Conservation (phyloP, 2,113 vertebrate genomes). For the Microtus montanus region DNA sequence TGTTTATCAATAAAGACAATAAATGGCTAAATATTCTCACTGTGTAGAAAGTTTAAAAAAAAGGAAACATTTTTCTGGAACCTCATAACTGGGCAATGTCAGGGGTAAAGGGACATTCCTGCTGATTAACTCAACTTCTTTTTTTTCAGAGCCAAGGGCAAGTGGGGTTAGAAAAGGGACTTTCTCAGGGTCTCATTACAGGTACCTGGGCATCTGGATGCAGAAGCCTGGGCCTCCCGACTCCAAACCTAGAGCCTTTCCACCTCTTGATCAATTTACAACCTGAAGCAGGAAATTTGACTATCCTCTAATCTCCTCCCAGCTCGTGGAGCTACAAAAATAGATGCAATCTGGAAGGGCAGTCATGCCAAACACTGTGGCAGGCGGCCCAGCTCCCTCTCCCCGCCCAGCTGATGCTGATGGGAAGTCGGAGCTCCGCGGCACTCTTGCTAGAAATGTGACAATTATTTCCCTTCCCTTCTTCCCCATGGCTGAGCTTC, state of each 20-base stretch:
- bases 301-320: slow-evolving; percentile 87
- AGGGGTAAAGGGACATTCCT: not conserved
- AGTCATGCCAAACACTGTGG: slow-evolving; percentile 87
- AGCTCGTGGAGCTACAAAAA: slow-evolving; percentile 86
- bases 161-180: not conserved
- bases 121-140: not conserved
- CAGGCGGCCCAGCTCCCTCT: slow-evolving; percentile 85
- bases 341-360: slow-evolving; percentile 88
- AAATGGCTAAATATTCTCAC: not conserved
- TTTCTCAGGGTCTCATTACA: not conserved
- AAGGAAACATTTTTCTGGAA: slow-evolving; percentile 31
- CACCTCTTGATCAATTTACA: slow-evolving; percentile 84
- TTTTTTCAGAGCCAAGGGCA: not conserved
- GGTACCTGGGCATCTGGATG: slow-evolving; percentile 27
- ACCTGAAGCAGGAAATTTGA: slow-evolving; percentile 86
- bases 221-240: slow-evolving; percentile 56
- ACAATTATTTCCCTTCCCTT: slow-evolving; percentile 75
- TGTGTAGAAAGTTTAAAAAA: not conserved
- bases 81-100: slow-evolving; percentile 52
- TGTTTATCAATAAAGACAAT: slow-evolving; percentile 28
- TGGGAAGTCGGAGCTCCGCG: slow-evolving; percentile 74
- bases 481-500: slow-evolving; percentile 46
- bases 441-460: slow-evolving; percentile 76
- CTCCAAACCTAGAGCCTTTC: slow-evolving; percentile 72
- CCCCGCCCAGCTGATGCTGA: slow-evolving; percentile 78